phyloP scores from a whole-genome alignment of 2,113 vertebrate genomes.

The Seriola quinqueradiata region DNA sequence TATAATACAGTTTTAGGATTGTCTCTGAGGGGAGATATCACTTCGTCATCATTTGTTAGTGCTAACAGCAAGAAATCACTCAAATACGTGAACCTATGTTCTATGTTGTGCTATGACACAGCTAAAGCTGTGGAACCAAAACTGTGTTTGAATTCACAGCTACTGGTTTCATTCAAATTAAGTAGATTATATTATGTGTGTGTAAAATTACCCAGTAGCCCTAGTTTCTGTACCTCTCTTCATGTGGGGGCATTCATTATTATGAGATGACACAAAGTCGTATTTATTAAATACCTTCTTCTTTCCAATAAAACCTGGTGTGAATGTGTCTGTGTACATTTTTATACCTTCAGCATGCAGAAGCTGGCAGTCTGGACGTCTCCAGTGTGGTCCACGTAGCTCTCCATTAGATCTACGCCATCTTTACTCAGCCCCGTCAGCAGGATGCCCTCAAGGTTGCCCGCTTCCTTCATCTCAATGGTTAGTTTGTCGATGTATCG shows the following conservation, averaged over 20 bases:
- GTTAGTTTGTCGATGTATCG: slow-evolving; percentile 97
- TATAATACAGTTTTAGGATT: neutral
- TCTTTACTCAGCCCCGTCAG: slow-evolving; percentile 97
- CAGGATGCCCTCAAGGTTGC: slow-evolving; percentile 97
- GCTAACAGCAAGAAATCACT: no score
- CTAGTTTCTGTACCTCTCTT: neutral
- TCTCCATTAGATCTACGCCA: slow-evolving; percentile 98
- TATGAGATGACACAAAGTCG: neutral
- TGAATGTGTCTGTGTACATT: neutral
- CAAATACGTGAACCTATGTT: neutral
- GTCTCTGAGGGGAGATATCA: no score
- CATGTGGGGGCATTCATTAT: neutral
- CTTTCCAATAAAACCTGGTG: neutral
- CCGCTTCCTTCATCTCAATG: slow-evolving; percentile 95
- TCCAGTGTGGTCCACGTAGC: slow-evolving; percentile 95
- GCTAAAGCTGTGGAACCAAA: neutral
- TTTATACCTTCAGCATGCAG: slow-evolving; percentile 94
- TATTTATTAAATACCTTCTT: neutral
- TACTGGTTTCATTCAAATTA: no score
- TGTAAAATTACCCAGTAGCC: neutral
- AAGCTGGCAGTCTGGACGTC: slow-evolving; percentile 99
- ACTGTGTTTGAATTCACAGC: neutral
- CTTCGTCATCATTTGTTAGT: no score
- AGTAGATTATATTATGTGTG: no score
- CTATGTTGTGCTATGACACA: neutral